A percentile compares a stretch with the other conserved stretches of the same genome.
Evolutionary conservation across 1,140 invertebrate species (phyloP).

Genomic region (Forficula auricularia): DNA sequence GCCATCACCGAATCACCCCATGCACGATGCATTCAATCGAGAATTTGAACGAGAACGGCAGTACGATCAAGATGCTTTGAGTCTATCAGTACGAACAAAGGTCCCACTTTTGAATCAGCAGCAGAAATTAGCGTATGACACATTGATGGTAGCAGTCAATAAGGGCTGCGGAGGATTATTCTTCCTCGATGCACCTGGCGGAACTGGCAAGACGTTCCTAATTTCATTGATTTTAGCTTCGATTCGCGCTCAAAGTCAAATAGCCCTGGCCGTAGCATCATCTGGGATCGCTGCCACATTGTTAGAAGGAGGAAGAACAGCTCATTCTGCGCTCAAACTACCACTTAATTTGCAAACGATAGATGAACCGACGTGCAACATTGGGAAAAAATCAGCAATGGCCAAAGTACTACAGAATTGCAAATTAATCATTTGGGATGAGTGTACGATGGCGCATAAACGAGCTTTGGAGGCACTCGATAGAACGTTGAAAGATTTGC

Average conservation of each 20-base stretch:
- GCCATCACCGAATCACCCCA: too few relatives aligned
- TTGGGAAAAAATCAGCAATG: too few relatives aligned
- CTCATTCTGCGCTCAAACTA: conserved; percentile 21
- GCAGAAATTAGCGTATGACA: conserved; percentile 23
- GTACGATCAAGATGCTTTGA: too few relatives aligned
- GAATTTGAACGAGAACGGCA: too few relatives aligned
- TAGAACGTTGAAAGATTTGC: too few relatives aligned
- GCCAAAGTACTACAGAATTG: too few relatives aligned
- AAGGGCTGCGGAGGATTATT: too few relatives aligned
- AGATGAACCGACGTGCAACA: too few relatives aligned
- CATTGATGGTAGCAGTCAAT: conserved; percentile 22
- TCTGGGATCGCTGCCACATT: conserved; percentile 19
- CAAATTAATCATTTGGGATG: too few relatives aligned
- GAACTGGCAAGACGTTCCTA: conserved; percentile 27
- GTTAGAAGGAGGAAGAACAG: conserved; percentile 16
- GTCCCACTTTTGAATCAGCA: conserved; percentile 20
- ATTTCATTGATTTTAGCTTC: conserved; percentile 23
- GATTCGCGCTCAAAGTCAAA: conserved; percentile 18
- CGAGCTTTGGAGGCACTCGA: too few relatives aligned
- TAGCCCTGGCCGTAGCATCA: conserved; percentile 24
- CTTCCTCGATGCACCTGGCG: conserved; percentile 29
- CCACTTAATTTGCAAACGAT: conserved; percentile 11
- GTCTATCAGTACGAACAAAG: conserved; percentile 19
- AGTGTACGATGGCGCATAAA: too few relatives aligned
- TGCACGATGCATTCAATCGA: too few relatives aligned